Evolutionary conservation across 2,797 vertebrate species (phyloP), one percentile per base, ranked within the genome.

Genomic region (Linurgus olivaceus): DNA sequence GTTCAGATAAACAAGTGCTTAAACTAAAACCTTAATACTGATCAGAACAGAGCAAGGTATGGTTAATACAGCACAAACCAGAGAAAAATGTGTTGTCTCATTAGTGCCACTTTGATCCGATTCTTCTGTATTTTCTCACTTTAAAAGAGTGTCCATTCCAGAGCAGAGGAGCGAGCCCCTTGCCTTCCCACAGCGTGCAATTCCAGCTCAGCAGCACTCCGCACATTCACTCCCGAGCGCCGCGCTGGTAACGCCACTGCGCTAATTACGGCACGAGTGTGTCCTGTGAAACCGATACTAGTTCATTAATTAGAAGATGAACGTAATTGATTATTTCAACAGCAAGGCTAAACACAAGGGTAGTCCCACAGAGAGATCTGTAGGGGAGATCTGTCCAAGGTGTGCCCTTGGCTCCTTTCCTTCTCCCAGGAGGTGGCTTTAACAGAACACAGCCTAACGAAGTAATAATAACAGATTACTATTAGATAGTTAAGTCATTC

Each of bases 321-420:
- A 84, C 11, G 2, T 88, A 94, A 96, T 93, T 96, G 95, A 97
- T 96, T 97, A 86, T 91, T 93, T 88, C 91, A 96, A 91, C 72
- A 81, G 72, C 61, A 87, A 92, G 80, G 72, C 92, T 92, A 96
- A 96, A 96, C 52, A 75, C 76, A 48, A 73, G 82, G 50, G 91
- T 88, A 94, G 77, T 81, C 76, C 87, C 89, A 70, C 40, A 54
- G 90, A 92, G 81, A 86, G 62, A 47, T 90, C 66, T 90, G 45
- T 19, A 81, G 52, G 52, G 59, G 44, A 93, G 76, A 84, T 88
- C 70, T 93, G 82, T 79, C 85, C 87, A 94, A 91, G 70, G 81
- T 73, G 76, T 88, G 90, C 62, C 82, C 91, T 95, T 96, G 89
- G 91, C 76, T 94, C 66, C 6, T 2, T 40, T 81, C 51, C 66